These are phyloP conservation scores for Ips typographus DNA, from an alignment of 1,140 invertebrate species.

Conservation along the genomic window DNA sequence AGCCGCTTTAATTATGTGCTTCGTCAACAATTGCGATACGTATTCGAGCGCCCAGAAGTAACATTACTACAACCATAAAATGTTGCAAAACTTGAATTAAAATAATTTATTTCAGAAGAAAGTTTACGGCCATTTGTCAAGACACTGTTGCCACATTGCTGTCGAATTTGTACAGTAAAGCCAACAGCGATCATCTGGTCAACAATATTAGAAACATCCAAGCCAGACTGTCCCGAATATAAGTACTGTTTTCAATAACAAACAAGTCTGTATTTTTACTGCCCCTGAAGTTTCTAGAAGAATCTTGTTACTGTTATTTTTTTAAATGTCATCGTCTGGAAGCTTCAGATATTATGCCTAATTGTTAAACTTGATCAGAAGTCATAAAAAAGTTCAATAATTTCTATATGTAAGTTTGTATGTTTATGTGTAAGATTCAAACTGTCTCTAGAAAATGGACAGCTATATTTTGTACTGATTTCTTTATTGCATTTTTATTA, in stretches of 20 bases:
- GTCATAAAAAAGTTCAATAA: too few relatives aligned
- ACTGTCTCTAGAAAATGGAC: too few relatives aligned
- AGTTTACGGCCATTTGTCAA: conserved; percentile 64
- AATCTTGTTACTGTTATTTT: too few relatives aligned
- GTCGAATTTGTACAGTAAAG: conserved; percentile 67
- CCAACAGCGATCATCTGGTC: conserved; percentile 60
- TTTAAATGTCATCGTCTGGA: too few relatives aligned
- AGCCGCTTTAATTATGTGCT: conserved; percentile 64
- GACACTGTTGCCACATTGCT: conserved; percentile 68
- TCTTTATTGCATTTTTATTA: too few relatives aligned
- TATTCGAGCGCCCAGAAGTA: conserved; percentile 59
- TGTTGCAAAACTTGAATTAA: conserved; percentile 33
- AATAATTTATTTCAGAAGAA: conserved; percentile 53
- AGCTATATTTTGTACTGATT: too few relatives aligned
- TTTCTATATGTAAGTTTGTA: too few relatives aligned
- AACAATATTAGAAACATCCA: conserved; percentile 57
- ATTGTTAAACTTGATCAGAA: too few relatives aligned
- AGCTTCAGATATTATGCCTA: too few relatives aligned
- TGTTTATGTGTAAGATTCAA: too few relatives aligned
- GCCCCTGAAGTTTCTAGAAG: too few relatives aligned
- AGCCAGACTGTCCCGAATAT: conserved; percentile 43
- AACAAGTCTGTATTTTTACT: too few relatives aligned
- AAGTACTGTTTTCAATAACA: not conserved
- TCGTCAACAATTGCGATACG: conserved; percentile 58
- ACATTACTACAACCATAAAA: conserved; percentile 33